phyloP scores from a whole-genome alignment of 2,888 invertebrate species.

The Matsumyia berberina region DNA sequence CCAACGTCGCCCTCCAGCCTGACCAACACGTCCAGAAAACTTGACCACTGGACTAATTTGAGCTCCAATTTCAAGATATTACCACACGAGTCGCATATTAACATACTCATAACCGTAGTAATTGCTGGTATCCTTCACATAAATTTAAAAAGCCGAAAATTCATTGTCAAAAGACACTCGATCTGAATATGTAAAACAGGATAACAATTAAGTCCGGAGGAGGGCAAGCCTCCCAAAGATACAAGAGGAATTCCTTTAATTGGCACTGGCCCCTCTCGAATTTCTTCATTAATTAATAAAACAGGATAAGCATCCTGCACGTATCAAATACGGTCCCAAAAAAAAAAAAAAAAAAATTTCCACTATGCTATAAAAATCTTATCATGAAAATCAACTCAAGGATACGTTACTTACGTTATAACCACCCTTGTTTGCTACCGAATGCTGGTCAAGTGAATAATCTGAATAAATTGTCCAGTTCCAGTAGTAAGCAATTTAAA shows the following conservation, averaged over 20 bases:
- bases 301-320: slow-evolving; percentile 70
- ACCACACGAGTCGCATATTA: slow-evolving; percentile 75
- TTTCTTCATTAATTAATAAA: slow-evolving; percentile 76
- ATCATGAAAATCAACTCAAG: slow-evolving; percentile 62
- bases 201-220: slow-evolving; percentile 61
- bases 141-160: slow-evolving; percentile 72
- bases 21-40: slow-evolving; percentile 16
- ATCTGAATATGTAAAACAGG: slow-evolving; percentile 75
- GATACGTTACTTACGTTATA: slow-evolving; percentile 46
- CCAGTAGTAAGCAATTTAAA: slow-evolving; percentile 50
- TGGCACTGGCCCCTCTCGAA: slow-evolving; percentile 68
- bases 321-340: slow-evolving; percentile 25
- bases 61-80: slow-evolving; percentile 71
- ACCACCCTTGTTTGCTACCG: slow-evolving; percentile 30
- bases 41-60: slow-evolving; percentile 71
- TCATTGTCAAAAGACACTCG: slow-evolving; percentile 67
- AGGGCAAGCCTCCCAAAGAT: slow-evolving; percentile 20
- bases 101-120: slow-evolving; percentile 75
- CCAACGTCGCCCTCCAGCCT: not conserved
- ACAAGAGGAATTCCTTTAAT: slow-evolving; percentile 69
- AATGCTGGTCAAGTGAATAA: slow-evolving; percentile 53
- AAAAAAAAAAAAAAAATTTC: slow-evolving; percentile 27
- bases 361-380: slow-evolving; percentile 68
- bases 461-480: slow-evolving; percentile 45
- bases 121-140: slow-evolving; percentile 73